Percentiles rank a stretch among this genome's conserved stretches.
phyloP scores from a whole-genome alignment of 1,140 invertebrate genomes.

The Archivesica marissinica region DNA sequence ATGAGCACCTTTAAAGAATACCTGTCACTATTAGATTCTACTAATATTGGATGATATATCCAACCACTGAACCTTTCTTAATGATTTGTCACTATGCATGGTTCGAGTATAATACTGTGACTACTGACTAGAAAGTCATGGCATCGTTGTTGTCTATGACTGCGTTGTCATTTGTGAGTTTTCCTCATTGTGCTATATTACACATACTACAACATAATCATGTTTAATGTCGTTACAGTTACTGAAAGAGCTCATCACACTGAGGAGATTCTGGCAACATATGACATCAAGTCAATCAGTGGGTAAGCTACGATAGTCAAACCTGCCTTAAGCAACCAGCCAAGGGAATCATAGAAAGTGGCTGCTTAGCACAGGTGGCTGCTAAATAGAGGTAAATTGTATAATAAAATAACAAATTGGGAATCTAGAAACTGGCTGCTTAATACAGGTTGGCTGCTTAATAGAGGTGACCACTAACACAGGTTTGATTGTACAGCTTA shows the following conservation, averaged over 20 bases:
- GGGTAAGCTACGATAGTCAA: slow-evolving; percentile 37
- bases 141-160: too few species aligned
- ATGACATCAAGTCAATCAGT: slow-evolving; percentile 51
- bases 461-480: too few species aligned
- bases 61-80: not conserved
- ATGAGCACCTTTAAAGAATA: not conserved
- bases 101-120: not conserved
- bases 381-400: too few species aligned
- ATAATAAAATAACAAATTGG: too few species aligned
- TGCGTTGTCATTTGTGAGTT: not conserved
- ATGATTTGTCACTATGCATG: not conserved
- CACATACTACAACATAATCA: not conserved
- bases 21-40: not conserved
- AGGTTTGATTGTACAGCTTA: too few species aligned
- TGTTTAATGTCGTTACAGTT: slow-evolving; percentile 47
- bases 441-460: too few species aligned
- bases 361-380: too few species aligned
- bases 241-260: slow-evolving; percentile 53
- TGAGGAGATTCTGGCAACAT: slow-evolving; percentile 46
- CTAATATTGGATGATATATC: not conserved
- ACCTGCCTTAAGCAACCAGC: too few species aligned
- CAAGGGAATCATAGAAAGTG: too few species aligned
- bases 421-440: too few species aligned
- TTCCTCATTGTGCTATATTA: not conserved
- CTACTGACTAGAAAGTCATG: not conserved